A percentile compares a stretch with the other conserved stretches of the same genome.
Conservation (phyloP, 35 echinoderm and acorn worm genomes). For the Amphiura filiformis region DNA sequence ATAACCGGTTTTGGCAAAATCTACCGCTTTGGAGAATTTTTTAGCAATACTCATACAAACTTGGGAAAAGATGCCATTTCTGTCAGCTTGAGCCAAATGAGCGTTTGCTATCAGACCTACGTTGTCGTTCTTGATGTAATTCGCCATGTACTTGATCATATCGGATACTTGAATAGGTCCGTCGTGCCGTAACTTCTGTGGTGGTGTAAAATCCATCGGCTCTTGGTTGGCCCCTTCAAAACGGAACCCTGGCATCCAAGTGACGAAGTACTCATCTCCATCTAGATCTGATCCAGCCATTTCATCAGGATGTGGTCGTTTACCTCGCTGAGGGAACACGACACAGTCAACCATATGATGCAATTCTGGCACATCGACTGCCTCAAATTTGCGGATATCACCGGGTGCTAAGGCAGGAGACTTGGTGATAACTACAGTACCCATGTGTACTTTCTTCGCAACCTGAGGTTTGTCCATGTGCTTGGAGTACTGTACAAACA, state of each 20-base stretch:
- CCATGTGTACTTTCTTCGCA: neutral
- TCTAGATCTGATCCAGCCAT: constrained; percentile 38
- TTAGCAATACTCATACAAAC: neutral
- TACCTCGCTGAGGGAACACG: constrained; percentile 15
- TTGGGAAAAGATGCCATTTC: neutral
- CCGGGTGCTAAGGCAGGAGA: neutral
- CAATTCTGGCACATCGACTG: constrained; percentile 12
- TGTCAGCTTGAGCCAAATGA: constrained; percentile 8
- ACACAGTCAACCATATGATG: constrained; percentile 34
- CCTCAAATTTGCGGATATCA: constrained; percentile 23
- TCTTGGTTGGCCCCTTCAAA: neutral
- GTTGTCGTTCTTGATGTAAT: constrained; percentile 30
- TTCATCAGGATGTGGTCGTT: constrained; percentile 13
- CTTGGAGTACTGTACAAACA: constrained; percentile 29
- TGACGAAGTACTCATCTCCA: constrained; percentile 40
- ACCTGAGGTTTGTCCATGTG: neutral
- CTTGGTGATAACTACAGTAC: constrained; percentile 1
- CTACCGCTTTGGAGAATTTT: neutral
- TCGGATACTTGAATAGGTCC: neutral
- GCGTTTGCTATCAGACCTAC: constrained; percentile 17
- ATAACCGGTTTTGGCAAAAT: constrained; percentile 27
- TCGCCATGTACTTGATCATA: neutral
- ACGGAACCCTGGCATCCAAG: neutral
- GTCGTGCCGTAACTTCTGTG: neutral
- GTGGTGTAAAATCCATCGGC: neutral